Conservation (phyloP, 1,140 invertebrate species). For the Brachionus sp. region DNA sequence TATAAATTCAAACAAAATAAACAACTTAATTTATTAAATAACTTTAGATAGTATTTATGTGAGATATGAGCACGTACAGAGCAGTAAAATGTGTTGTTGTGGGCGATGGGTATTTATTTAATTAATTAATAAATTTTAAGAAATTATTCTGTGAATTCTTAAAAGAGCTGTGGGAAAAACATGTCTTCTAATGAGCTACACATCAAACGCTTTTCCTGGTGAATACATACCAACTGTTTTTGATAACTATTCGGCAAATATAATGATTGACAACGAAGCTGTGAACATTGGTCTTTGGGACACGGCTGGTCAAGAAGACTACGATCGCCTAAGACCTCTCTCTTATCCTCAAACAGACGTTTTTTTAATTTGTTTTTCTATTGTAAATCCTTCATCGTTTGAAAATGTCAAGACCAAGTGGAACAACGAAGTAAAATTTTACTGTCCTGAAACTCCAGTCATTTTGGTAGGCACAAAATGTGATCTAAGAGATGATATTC, state of each 20-base stretch:
- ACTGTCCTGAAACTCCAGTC: slow-evolving; percentile 59
- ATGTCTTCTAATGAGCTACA: slow-evolving; percentile 90
- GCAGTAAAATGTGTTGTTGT: slow-evolving; percentile 43
- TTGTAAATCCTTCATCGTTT: slow-evolving; percentile 55
- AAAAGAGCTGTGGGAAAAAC: slow-evolving; percentile 78
- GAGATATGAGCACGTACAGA: slow-evolving; percentile 24
- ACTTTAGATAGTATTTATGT: neutral
- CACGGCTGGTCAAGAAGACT: slow-evolving; percentile 81
- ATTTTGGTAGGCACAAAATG: slow-evolving; percentile 61
- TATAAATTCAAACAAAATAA: neutral
- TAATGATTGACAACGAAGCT: slow-evolving; percentile 97
- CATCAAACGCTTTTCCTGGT: slow-evolving; percentile 91
- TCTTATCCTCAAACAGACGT: slow-evolving; percentile 91
- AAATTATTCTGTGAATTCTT: neutral
- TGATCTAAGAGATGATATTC: slow-evolving; percentile 65
- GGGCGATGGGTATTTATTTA: neutral
- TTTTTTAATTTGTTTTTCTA: slow-evolving; percentile 57
- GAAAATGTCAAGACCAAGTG: slow-evolving; percentile 59
- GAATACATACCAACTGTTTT: slow-evolving; percentile 94
- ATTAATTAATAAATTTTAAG: neutral
- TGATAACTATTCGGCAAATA: slow-evolving; percentile 97
- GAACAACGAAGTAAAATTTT: slow-evolving; percentile 59
- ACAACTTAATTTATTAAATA: neutral
- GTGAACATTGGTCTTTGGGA: slow-evolving; percentile 72
- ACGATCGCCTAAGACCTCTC: slow-evolving; percentile 83